Conservation (phyloP, 1,140 invertebrate species). For the Neodiprion pinetum region DNA sequence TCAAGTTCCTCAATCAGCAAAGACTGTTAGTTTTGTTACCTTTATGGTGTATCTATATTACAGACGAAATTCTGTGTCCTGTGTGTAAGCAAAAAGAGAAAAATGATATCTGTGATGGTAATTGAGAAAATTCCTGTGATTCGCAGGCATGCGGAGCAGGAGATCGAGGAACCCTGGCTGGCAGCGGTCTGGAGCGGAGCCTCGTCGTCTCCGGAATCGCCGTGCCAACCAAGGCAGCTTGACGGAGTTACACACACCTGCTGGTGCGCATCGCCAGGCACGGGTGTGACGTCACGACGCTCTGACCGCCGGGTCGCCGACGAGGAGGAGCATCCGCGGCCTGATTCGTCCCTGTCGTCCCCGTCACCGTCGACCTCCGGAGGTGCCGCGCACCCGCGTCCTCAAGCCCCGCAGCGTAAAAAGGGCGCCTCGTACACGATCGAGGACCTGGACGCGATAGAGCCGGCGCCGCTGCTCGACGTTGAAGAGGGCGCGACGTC, state of each 20-base stretch:
- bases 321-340: constrained; percentile 48
- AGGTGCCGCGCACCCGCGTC: constrained; percentile 4
- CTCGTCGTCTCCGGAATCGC: constrained; percentile 63
- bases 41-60: no score
- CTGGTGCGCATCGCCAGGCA: constrained; percentile 59
- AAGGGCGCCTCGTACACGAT: constrained; percentile 45
- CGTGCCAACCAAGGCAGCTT: constrained; percentile 63
- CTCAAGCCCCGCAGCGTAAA: background rate
- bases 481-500: constrained; percentile 26
- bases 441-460: constrained; percentile 56
- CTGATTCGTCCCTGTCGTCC: constrained; percentile 50
- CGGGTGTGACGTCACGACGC: constrained; percentile 58
- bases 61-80: no score
- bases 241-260: constrained; percentile 62
- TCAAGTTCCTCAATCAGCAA: no score
- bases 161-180: constrained; percentile 53
- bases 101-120: no score
- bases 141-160: constrained; percentile 53
- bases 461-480: constrained; percentile 40
- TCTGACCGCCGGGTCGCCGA: constrained; percentile 55
- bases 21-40: no score
- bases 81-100: no score
- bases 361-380: constrained; percentile 43
- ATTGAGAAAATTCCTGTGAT: background rate
- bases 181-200: constrained; percentile 55